Evolutionary conservation across 2,797 vertebrate genomes (phyloP).

Genomic region (Alcedo atthis): DNA sequence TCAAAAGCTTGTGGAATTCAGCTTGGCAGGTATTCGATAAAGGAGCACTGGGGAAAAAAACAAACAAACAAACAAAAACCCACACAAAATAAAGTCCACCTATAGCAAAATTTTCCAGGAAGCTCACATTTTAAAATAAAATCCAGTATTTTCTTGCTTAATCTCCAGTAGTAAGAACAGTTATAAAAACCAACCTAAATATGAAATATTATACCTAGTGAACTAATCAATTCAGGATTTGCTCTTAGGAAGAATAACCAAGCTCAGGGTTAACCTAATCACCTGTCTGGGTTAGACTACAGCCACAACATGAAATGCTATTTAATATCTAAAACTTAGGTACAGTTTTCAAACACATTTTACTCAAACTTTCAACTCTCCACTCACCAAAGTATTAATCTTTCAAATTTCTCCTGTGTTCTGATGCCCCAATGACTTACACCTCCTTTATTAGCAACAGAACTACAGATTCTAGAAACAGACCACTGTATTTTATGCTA

Average conservation of each 20-base stretch:
- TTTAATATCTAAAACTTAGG: background rate
- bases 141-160: background rate
- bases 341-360: background rate
- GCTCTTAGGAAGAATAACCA: background rate
- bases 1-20: background rate
- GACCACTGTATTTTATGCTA: background rate
- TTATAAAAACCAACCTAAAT: background rate
- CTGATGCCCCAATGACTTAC: background rate
- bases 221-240: background rate
- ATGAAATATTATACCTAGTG: background rate
- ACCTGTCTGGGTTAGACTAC: background rate
- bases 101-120: background rate
- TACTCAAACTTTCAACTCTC: background rate
- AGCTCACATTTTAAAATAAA: background rate
- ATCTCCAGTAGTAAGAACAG: background rate
- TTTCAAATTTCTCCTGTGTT: background rate
- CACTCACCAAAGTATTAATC: background rate
- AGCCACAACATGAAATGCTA: background rate
- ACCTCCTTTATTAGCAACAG: background rate
- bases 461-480: background rate
- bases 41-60: background rate
- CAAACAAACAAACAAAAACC: background rate
- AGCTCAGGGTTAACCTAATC: background rate
- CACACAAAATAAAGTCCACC: no score
- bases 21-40: background rate